Conservation (phyloP, 2,888 invertebrate genomes). For the Mactromeris polynyma region DNA sequence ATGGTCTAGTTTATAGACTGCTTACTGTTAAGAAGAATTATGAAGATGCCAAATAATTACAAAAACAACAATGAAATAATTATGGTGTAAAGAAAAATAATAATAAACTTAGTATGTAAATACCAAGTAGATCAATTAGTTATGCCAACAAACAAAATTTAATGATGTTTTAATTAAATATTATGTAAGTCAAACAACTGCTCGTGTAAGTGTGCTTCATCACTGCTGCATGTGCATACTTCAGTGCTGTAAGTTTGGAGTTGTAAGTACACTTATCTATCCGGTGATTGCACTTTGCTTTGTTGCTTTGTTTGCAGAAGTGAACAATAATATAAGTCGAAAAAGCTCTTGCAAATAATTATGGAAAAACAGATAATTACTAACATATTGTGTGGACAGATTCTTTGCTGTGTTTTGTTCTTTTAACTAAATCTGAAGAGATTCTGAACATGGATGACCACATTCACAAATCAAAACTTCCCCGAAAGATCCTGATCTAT, state of each 20-base stretch:
- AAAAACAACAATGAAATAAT: not conserved
- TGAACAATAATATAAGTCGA: no score
- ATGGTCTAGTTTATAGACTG: no score
- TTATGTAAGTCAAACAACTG: not conserved
- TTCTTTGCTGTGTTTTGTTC: no score
- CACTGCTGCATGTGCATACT: not conserved
- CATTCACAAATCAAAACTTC: no score
- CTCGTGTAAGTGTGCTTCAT: not conserved
- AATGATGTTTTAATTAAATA: conserved; percentile 3
- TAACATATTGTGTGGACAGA: no score
- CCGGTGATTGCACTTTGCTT: not conserved
- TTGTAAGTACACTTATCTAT: not conserved
- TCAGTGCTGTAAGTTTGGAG: not conserved
- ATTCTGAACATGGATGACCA: no score
- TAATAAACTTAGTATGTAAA: not conserved
- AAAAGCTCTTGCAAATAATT: no score
- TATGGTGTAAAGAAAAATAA: not conserved
- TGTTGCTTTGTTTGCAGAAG: not conserved
- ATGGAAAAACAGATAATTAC: no score
- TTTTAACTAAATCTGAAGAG: no score
- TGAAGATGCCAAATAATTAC: no score
- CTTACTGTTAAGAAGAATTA: no score
- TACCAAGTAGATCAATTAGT: not conserved
- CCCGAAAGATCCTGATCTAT: no score
- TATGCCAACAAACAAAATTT: not conserved